These are phyloP conservation scores for Blennius ocellaris DNA, from an alignment of 2,113 vertebrate genomes.

Conservation along the genomic window DNA sequence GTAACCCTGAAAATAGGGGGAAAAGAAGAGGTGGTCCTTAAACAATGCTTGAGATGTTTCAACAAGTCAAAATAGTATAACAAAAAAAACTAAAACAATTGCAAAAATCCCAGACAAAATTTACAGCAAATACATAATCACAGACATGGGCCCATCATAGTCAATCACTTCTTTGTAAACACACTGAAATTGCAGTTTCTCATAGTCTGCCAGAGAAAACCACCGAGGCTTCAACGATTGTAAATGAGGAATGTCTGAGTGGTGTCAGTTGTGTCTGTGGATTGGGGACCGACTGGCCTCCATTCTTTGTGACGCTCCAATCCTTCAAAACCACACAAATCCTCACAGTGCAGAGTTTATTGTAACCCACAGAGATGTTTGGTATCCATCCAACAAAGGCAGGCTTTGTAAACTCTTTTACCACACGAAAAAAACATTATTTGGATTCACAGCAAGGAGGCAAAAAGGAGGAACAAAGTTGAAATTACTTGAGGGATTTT, in stretches of 20 bases:
- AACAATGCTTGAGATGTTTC: neutral
- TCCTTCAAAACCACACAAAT: constrained; percentile 40
- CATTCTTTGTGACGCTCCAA: constrained; percentile 17
- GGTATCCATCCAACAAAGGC: constrained; percentile 33
- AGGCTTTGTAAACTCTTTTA: constrained; percentile 8
- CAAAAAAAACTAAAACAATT: neutral
- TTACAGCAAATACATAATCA: neutral
- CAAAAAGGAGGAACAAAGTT: neutral
- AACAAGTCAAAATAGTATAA: neutral
- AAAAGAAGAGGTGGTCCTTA: no score
- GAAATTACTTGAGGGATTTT: neutral
- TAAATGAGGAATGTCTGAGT: constrained; percentile 49
- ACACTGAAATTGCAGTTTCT: constrained; percentile 3
- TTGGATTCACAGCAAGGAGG: constrained; percentile 10
- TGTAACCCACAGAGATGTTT: constrained; percentile 38
- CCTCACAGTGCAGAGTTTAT: constrained; percentile 25
- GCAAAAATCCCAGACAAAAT: no score
- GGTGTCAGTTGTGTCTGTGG: constrained; percentile 18
- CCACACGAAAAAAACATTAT: constrained; percentile 31
- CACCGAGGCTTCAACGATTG: constrained; percentile 31
- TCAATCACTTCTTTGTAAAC: neutral
- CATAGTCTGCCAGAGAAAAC: constrained; percentile 30
- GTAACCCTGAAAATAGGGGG: constrained; percentile 84
- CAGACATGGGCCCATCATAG: neutral
- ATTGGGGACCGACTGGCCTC: constrained; percentile 9